These are phyloP conservation scores for Melanerpes formicivorus DNA, from an alignment of 2,113 vertebrate genomes.

Conservation along the genomic window DNA sequence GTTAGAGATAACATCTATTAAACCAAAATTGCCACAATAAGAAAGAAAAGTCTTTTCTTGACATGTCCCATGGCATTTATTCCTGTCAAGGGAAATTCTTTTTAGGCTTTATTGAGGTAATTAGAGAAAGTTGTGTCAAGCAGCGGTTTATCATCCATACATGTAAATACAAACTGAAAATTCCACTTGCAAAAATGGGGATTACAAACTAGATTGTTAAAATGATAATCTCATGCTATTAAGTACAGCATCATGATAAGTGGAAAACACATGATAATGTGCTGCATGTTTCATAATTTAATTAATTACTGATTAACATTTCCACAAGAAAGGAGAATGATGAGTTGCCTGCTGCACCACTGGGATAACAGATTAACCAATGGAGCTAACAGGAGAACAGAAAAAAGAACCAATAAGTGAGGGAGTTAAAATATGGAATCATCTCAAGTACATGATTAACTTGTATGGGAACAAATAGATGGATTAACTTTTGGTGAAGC, in stretches of 20 bases:
- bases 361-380: neutral
- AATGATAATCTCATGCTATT: neutral
- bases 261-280: neutral
- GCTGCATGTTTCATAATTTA: neutral
- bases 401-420: neutral
- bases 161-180: neutral
- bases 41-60: neutral
- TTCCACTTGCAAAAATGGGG: neutral
- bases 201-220: neutral
- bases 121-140: slow-evolving; percentile 3
- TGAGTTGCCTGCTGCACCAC: neutral
- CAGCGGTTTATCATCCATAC: neutral
- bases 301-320: neutral
- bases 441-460: neutral
- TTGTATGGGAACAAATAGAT: neutral
- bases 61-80: neutral
- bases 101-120: neutral
- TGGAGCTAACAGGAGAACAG: neutral
- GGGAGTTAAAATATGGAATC: neutral
- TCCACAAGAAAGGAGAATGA: neutral
- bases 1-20: neutral
- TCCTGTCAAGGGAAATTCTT: neutral
- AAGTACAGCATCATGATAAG: neutral
- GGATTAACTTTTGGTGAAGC: neutral
- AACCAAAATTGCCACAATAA: neutral